Conservation (phyloP, 2,888 invertebrate genomes). For the Herminia tarsipennalis region DNA sequence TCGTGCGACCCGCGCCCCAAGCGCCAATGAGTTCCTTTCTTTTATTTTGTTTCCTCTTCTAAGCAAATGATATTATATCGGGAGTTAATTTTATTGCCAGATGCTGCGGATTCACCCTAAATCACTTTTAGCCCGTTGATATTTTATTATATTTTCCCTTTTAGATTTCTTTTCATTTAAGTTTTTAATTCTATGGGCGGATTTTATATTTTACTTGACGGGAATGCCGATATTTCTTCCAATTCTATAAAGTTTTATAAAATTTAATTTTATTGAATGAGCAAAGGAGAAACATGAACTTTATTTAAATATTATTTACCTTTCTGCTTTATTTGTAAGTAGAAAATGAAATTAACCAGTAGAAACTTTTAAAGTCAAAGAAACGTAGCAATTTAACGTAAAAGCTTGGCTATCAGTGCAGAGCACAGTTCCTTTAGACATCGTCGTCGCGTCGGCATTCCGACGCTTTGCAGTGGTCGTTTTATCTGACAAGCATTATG, state of each 20-base stretch:
- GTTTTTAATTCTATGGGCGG: slow-evolving; percentile 17
- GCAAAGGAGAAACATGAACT: too few species aligned
- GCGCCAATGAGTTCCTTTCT: slow-evolving; percentile 53
- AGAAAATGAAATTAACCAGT: too few species aligned
- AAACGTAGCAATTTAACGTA: slow-evolving; percentile 25
- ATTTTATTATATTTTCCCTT: slow-evolving; percentile 29
- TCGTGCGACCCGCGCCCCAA: slow-evolving; percentile 26
- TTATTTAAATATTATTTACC: too few species aligned
- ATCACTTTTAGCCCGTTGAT: slow-evolving; percentile 34
- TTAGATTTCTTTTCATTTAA: slow-evolving; percentile 15
- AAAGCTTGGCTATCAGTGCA: slow-evolving; percentile 32
- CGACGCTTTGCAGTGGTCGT: slow-evolving; percentile 31
- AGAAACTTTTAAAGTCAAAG: slow-evolving; percentile 4
- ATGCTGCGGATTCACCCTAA: slow-evolving; percentile 41
- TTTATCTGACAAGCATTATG: slow-evolving; percentile 35
- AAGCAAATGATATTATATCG: slow-evolving; percentile 66
- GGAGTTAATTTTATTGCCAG: slow-evolving; percentile 61
- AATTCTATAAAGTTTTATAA: too few species aligned
- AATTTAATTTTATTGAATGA: too few species aligned
- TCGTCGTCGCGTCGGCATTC: slow-evolving; percentile 26
- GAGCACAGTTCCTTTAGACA: slow-evolving; percentile 24
- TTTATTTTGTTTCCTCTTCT: slow-evolving; percentile 60
- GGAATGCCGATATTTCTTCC: too few species aligned
- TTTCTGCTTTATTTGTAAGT: too few species aligned
- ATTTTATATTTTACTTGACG: slow-evolving; percentile 6